A percentile compares a stretch with the other conserved stretches of the same genome.
These are phyloP conservation scores for Phania funesta DNA, from an alignment of 2,888 invertebrate species.

Conservation along the genomic window DNA sequence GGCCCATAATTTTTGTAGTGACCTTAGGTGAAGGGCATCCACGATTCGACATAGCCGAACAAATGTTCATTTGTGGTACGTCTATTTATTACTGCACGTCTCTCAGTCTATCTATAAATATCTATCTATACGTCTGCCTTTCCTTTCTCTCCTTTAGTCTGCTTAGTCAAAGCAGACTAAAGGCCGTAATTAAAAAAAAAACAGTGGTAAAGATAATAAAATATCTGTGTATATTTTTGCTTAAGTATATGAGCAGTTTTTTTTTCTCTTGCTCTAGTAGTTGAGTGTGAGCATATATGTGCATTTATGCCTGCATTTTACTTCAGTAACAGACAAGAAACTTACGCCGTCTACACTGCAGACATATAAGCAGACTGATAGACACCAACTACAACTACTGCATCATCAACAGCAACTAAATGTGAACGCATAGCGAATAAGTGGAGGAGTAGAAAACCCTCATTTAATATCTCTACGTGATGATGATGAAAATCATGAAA, in stretches of 20 bases:
- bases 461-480: constrained; percentile 27
- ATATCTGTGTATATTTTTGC: constrained; percentile 26
- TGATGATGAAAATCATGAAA: constrained; percentile 36
- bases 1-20: neutral
- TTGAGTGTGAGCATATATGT: neutral
- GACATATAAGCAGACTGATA: constrained; percentile 23
- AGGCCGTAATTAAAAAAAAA: constrained; percentile 59
- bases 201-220: constrained; percentile 48
- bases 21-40: neutral
- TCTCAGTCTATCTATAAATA: neutral
- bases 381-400: constrained; percentile 14
- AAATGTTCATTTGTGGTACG: neutral
- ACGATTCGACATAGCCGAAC: neutral
- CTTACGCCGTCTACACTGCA: constrained; percentile 23
- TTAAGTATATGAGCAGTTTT: constrained; percentile 21
- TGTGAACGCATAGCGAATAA: neutral
- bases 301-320: constrained; percentile 39
- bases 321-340: constrained; percentile 39
- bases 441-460: neutral
- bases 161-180: constrained; percentile 29
- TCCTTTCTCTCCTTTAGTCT: neutral
- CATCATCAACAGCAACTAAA: constrained; percentile 1
- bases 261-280: neutral
- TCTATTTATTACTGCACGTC: neutral
- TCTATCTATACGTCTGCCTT: neutral